Base-by-base conservation (phyloP, 2,888 invertebrate species). In the Drosophila helvetica region DNA sequence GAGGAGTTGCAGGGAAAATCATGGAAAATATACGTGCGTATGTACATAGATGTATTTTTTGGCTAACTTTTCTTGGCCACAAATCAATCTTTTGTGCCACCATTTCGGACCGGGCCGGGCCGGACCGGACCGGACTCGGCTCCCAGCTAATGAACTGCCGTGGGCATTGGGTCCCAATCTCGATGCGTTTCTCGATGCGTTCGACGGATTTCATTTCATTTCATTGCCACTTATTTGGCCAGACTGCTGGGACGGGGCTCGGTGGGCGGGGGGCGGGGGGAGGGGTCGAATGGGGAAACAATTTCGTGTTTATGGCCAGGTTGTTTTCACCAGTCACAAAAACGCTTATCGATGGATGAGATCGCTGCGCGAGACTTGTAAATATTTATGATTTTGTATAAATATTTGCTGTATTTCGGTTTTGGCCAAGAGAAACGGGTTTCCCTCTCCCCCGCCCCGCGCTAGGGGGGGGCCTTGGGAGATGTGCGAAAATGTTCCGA, bases 271-370 rank as follows among this genome's bases (percentile, higher is more conserved):
- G 10, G 19, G 46, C 0, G 1, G 10, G n/a, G 2, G 15, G 38
- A 18, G 1, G 2, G 6, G 38, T 1, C 2, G 15, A 38, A n/a
- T n/a, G 38, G 43, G 43, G 18, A 54, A 54, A 59, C 42, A 70
- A 73, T 57, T 74, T 74, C 60, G 66, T 71, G 66, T 82, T 80
- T 87, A 85, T 85, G 83, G 89, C 88, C 64, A 79, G 70, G 83
- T 85, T 81, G 83, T 87, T 87, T 83, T 85, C 82, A 77, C 88
- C 77, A 33, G 67, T 30, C 70, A 48, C 65, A 70, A 70, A 65
- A 65, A 65, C 48, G 80, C 77, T 86, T 86, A 81, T 88, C 88
- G 45, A 42, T 27, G 30, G 22, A 25, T 19, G 42, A 43, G 83
- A 81, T 88, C 88, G 67, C 81, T 12, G 25, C 45, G 60, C 47